phyloP scores from a whole-genome alignment of 2,113 vertebrate genomes.

The Ancistrus triradiatus region DNA sequence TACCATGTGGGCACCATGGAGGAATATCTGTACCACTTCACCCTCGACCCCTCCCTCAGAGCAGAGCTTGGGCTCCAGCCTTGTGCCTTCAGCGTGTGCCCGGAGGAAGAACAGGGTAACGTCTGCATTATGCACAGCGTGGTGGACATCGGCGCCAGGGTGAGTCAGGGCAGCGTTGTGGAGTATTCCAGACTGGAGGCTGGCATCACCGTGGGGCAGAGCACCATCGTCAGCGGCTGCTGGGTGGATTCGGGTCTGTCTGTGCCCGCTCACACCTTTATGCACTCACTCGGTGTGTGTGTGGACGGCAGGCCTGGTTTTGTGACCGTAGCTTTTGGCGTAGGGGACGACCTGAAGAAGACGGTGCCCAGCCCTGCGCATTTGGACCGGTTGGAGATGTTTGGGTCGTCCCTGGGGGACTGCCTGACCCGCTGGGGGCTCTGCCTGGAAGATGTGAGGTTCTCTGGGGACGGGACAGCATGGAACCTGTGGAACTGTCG shows the following conservation, averaged over 20 bases:
- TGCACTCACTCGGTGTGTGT: conserved; percentile 78
- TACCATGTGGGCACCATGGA: conserved; percentile 86
- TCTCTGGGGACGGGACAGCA: conserved; percentile 60
- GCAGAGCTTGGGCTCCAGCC: conserved; percentile 74
- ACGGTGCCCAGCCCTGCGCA: conserved; percentile 58
- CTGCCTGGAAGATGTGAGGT: conserved; percentile 60
- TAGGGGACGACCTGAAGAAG: conserved; percentile 77
- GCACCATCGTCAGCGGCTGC: conserved; percentile 78
- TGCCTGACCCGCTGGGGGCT: conserved; percentile 76
- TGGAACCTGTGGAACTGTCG: conserved; percentile 82
- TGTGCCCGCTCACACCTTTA: conserved; percentile 71
- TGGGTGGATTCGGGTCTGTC: conserved; percentile 53
- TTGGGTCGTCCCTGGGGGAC: conserved; percentile 63
- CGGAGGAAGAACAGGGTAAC: conserved; percentile 1
- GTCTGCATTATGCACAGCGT: conserved; percentile 78
- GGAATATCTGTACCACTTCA: conserved; percentile 85
- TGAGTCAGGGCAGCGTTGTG: conserved; percentile 74
- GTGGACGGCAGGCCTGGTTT: conserved; percentile 54
- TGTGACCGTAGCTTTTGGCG: conserved; percentile 75
- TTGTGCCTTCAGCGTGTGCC: conserved; percentile 67
- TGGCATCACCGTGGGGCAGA: conserved; percentile 65
- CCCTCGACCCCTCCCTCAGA: conserved; percentile 67
- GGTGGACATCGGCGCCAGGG: conserved; percentile 59
- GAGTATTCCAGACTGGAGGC: conserved; percentile 80
- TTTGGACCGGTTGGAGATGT: conserved; percentile 62